Base-by-base conservation (phyloP, 1,140 invertebrate species). In the Calephelis nemesis region DNA sequence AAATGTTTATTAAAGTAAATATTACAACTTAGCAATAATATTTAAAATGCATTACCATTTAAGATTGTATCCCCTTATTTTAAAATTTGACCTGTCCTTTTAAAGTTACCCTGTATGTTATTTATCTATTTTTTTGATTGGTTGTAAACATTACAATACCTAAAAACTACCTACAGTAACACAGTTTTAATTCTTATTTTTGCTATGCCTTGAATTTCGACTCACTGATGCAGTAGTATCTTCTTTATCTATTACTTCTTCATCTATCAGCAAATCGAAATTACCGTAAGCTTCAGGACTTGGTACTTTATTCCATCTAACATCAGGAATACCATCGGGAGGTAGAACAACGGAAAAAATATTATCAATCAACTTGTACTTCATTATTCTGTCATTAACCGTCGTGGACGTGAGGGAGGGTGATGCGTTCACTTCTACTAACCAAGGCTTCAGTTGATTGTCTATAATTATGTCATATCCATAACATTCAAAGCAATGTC, bases 321-420 rank as follows among this genome's bases (percentile, higher is more conserved):
- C 96, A 91, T 98, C 98, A 47, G 97, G 97, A 10, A 97, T 93
- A 60, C 98, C 97, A 79, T 97, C 97, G 0, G 97, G 95, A 1
- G 98, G 97, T 42, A 99, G 82, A 0, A 99, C 97, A 58, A 99
- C 95, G 40, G 97, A 97, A 60, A 99, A 92, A 68, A 98, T 98
- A 87, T 99, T 98, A 80, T 98, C 97, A 68, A 99, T 98, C 11
- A 99, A 89, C 92, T 98, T 98, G 79, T 98, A 97, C 83, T 99
- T 99, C 70, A 99, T 93, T 78, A 99, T 98, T 75, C 98, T 93
- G 88, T 99, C 98, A 85, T 98, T 98, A 0, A 97, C 96, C 0
- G 98, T 99, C 0, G 98, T 99, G 0, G 98, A 98, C 4, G 97
- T 97, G 1, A 99, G 85, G 0, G 98, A 98, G 0, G 98, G 98